Percentiles rank a stretch among this genome's conserved stretches.
phyloP scores from a whole-genome alignment of 35 echinoderm and acorn worm genomes.

The Ophiothrix spiculata region DNA sequence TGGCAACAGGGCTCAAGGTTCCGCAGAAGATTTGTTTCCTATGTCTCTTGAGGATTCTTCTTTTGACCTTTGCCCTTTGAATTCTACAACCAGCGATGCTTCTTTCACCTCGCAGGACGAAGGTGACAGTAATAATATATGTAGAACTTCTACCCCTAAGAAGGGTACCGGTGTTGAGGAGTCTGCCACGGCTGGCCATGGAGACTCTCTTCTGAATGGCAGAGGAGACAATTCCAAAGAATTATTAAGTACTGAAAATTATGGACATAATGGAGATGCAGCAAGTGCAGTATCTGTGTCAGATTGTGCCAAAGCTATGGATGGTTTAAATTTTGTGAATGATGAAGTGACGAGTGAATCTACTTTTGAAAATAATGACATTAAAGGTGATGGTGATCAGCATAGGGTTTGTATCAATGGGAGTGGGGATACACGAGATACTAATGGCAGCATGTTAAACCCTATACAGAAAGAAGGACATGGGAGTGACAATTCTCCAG shows the following conservation, averaged over 20 bases:
- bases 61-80: neutral
- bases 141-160: neutral
- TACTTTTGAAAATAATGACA: neutral
- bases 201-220: neutral
- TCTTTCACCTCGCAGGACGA: constrained; percentile 9
- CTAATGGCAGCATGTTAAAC: too few relatives aligned
- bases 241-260: neutral
- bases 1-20: neutral
- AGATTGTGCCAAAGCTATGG: neutral
- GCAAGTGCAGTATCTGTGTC: neutral
- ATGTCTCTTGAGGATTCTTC: neutral
- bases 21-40: neutral
- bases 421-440: neutral
- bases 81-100: neutral
- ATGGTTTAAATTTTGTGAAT: neutral
- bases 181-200: neutral
- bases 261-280: neutral
- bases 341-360: neutral
- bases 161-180: neutral
- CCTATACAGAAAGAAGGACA: too few relatives aligned
- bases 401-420: neutral
- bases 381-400: neutral
- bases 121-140: neutral
- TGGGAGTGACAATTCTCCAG: too few relatives aligned
- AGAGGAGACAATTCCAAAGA: neutral